Evolutionary conservation across 1,140 invertebrate species (phyloP).

Genomic region (Drosophila lacertosa): DNA sequence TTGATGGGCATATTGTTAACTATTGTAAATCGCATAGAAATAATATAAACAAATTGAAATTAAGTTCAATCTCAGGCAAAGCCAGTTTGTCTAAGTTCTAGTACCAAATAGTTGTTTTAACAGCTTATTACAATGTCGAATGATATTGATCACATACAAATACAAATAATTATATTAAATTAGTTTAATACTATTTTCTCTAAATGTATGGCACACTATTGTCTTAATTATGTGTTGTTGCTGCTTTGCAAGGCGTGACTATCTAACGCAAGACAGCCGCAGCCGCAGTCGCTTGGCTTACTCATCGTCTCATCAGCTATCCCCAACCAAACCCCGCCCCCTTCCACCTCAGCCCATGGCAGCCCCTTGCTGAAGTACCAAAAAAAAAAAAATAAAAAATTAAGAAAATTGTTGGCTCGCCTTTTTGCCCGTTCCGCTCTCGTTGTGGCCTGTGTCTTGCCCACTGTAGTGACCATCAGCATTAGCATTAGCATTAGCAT

Average conservation of each 20-base stretch:
- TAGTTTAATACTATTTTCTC: not conserved
- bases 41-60: no score
- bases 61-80: no score
- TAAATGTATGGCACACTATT: conserved; percentile 41
- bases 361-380: not conserved
- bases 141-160: no score
- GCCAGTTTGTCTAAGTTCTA: no score
- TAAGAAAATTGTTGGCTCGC: conserved; percentile 28
- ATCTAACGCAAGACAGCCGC: conserved; percentile 63
- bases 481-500: conserved; percentile 3
- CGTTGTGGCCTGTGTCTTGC: conserved; percentile 21
- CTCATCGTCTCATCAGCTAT: conserved; percentile 47
- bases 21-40: no score
- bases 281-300: conserved; percentile 38
- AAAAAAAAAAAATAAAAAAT: no score
- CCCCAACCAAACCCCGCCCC: not conserved
- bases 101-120: no score
- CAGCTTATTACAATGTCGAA: no score
- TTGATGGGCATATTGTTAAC: no score
- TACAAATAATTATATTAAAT: no score
- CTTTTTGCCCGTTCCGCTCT: conserved; percentile 37
- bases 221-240: conserved; percentile 70
- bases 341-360: not conserved
- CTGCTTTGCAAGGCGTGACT: conserved; percentile 61
- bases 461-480: not conserved